Base-by-base conservation (phyloP, 2,113 vertebrate genomes). In the Hippocampus mohnikei region DNA sequence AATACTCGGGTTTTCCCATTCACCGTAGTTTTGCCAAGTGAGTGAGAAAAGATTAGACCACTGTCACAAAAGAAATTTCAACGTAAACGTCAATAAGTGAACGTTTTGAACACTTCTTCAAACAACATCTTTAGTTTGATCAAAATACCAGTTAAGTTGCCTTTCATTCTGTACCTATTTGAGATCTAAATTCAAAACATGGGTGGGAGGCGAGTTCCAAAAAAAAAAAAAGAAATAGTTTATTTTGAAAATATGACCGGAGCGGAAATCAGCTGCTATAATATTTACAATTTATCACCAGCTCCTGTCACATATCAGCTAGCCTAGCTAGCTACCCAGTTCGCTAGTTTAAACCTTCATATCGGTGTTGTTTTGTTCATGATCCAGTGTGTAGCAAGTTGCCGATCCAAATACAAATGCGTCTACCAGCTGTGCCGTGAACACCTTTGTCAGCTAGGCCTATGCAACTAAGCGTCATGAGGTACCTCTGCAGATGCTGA, bases 311-410 rank as follows among this genome's bases (percentile, higher is more conserved):
- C 29, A 16, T 18, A 25, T 13, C 13, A 48, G 44, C 76, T 84
- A 81, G 66, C 66, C 64, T 59, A 55, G 66, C 79, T 76, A 68
- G 44, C 70, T 48, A 50, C n/a, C 20, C 59, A 33, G 33, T 37
- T 37, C 33, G 67, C 77, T 78, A 69, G 59, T 67, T 59, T 29
- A 33, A 16, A 37, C 48, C 33, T 41, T 50, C 0, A 13, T 59
- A 25, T 18, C 58, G 20, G 72, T 69, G 79, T 78, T 84, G 82
- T 87, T 87, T 78, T 84, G 82, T 66, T 75, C 20, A 33, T 44
- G 52, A 44, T 15, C 11, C 65, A 21, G 48, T 59, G 58, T 67
- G 64, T 58, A 52, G 13, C 29, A 77, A 80, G 76, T 85, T 81
- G 73, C 16, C 12, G 48, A 44, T 77, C 74, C 60, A 70, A 65